Base-by-base conservation (phyloP, 2,888 invertebrate genomes). In the Eupelmus urozonus region DNA sequence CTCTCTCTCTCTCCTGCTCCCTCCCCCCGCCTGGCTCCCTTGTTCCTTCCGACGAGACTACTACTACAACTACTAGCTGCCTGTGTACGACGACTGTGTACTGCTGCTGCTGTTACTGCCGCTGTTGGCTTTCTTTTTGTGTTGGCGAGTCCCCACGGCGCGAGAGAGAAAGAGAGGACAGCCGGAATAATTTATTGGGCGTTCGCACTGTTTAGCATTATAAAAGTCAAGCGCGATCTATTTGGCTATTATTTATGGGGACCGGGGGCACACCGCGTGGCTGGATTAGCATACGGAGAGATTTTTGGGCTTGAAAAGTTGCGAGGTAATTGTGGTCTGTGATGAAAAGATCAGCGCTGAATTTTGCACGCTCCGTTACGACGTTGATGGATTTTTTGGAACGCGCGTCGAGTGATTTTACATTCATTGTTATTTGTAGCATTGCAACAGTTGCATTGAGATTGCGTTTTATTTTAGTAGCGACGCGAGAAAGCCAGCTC, bases 141-240 rank as follows among this genome's bases (percentile, higher is more conserved):
- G 18, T 59, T 59, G 13, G 4, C 29, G n/a, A n/a, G 51, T 57
- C 42, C 53, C 63, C 51, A 60, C 49, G 27, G 16, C 9, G 45
- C 29, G 74, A 60, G 59, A 29, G 59, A 23, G 67, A 59, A 27
- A 45, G 29, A 51, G 16, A 53, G 59, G 11, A 49, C 49, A n/a
- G 27, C 11, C 20, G 13, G 63, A 72, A 79, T 79, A 79, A 79
- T 79, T 79, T 79, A 76, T 75, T 57, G 71, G 70, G 60, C 71
- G 40, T 69, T 16, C 7, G 27, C 45, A n/a, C 71, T 77, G 40
- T 66, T 78, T 73, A 73, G 73, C 65, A 59, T 74, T 62, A 65
- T 74, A 74, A 76, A 78, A 65, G 67, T 59, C 55, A 13, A 7
- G 20, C 27, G 16, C 13, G 53, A n/a, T 29, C 29, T 70, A 49